Base-by-base conservation (phyloP, 2,113 vertebrate genomes). In the Cyprinodon tularosa region DNA sequence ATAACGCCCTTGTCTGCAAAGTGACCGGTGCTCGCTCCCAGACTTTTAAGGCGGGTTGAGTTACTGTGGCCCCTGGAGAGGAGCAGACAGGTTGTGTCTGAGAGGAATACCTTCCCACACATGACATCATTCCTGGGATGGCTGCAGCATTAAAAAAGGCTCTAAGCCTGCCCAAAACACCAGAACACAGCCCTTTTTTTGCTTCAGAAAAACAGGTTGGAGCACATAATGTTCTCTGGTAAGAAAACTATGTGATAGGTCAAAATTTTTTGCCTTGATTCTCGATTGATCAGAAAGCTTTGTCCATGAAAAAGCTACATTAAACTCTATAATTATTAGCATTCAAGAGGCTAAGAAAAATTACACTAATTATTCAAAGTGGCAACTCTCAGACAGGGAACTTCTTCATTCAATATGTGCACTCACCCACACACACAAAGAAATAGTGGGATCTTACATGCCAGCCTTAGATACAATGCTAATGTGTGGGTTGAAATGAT, bases 71-170 rank as follows among this genome's bases (percentile, higher is more conserved):
- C 92, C 88, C 89, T 88, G 90, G 50, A 92, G 91, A 90, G 91
- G 87, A 94, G 91, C 87, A 92, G 91, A 92, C 92, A 93, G 93
- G 92, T 92, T 92, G 91, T 87, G 93, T 91, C 90, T 94, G 91
- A 89, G 88, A 91, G 89, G 90, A 93, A 93, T 91, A 94, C 89
- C 90, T 92, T 88, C 90, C 91, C 85, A 84, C 88, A 73, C 80
- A 93, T 93, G 92, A 94, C 93, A 92, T 95, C 93, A 93, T 87
- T 22, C 71, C 76, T 74, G 84, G 70, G 71, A 78, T 36, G 77
- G 80, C 68, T 87, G 76, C 40, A 65, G 62, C 67, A 80, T 76
- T 15, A 15, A 15, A 44, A 81, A 84, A 81, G 68, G 62, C 75
- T 70, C 74, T 66, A 88, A 85, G 75, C 82, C 88, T 59, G 45